Evolutionary conservation across 2,888 invertebrate species (phyloP), one percentile per base, ranked within the genome.

Genomic region (Euspilapteryx auroguttella): DNA sequence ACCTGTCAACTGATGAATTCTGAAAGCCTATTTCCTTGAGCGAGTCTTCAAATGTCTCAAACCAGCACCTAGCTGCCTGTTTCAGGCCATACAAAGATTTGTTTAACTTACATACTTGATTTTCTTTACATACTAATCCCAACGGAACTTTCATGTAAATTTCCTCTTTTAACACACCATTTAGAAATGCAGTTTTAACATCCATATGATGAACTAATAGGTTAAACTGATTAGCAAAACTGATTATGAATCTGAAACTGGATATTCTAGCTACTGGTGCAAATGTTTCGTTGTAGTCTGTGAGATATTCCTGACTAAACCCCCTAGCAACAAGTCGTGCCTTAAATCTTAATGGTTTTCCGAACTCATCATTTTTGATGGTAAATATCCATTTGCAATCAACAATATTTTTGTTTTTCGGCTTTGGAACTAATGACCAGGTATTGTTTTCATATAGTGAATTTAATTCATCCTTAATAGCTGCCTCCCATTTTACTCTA

Each of bases 301-400:
- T n/a, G n/a, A n/a, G n/a, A n/a, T n/a, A 34, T 28, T 39, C 28
- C 27, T 49, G 47, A 14, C 37, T 42, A 38, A 42, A 51, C 9
- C 45, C 45, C 29, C 39, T 36, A 9, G 46, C 44, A 12, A 48
- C 45, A 5, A 47, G 28, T 21, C 44, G 36, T 7, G 46, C 41
- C 29, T 44, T 41, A 24, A 41, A 42, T 27, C 28, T 31, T 4
- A 30, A 11, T 13, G 37, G 38, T 24, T 39, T 35, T 14, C 42
- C 40, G 22, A 32, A 36, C 23, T 35, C 38, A 33, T 40, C 36
- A 27, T 34, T 27, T 34, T 42, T 45, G 4, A 38, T 33, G 7
- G 31, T 35, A n/a, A n/a, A n/a, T n/a, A n/a, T n/a, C n/a, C n/a
- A n/a, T n/a, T n/a, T n/a, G n/a, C n/a, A n/a, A n/a, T n/a, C n/a